phyloP scores from a whole-genome alignment of 2,888 invertebrate genomes.

The Cartodere bifasciata region DNA sequence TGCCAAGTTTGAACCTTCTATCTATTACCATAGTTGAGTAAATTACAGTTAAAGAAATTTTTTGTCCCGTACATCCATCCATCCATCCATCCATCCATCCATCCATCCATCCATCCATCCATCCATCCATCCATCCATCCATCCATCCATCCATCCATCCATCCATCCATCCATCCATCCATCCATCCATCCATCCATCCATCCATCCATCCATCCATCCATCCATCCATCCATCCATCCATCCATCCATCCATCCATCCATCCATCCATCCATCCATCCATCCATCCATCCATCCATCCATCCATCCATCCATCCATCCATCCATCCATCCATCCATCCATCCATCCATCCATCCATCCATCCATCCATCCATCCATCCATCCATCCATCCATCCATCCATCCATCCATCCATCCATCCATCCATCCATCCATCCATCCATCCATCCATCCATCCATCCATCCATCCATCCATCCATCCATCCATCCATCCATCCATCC shows the following conservation, averaged over 20 bases:
- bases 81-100: constrained; percentile 6
- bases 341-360: constrained; percentile 6
- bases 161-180: constrained; percentile 6
- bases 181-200: constrained; percentile 6
- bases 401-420: constrained; percentile 6
- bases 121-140: constrained; percentile 6
- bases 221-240: constrained; percentile 6
- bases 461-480: constrained; percentile 6
- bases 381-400: constrained; percentile 6
- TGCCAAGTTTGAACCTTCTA: too few relatives aligned
- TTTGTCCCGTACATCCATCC: constrained; percentile 4
- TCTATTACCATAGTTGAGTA: too few relatives aligned
- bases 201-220: constrained; percentile 6
- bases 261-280: constrained; percentile 6
- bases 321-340: constrained; percentile 6
- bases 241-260: constrained; percentile 6
- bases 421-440: constrained; percentile 6
- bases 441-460: constrained; percentile 6
- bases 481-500: constrained; percentile 6
- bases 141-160: constrained; percentile 6
- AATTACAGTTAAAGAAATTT: too few relatives aligned
- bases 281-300: constrained; percentile 6
- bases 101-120: constrained; percentile 6
- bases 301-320: constrained; percentile 6
- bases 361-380: constrained; percentile 6